Evolutionary conservation across 2,113 vertebrate species (phyloP), one percentile per base, ranked within the genome.

Genomic region (Proterorhinus semilunaris): DNA sequence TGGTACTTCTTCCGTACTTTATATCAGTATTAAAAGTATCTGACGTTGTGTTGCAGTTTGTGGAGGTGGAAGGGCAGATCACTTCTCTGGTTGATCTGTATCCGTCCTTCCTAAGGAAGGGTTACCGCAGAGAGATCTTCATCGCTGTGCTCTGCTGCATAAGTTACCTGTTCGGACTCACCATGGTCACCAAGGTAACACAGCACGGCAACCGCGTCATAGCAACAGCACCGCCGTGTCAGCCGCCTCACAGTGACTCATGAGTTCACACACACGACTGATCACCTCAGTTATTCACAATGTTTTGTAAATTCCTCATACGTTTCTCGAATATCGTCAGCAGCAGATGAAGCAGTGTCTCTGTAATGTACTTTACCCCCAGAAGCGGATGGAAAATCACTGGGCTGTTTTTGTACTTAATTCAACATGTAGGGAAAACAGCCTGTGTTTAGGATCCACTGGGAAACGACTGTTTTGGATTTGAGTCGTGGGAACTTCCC

Each of bases 41-140:
- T 21, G 21, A 21, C 21, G 21, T 21, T 11, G 84, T 54, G 6
- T 69, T 76, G 44, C 86, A 99, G 98, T 99, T 99, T 94, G 97
- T 99, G 90, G 98, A 99, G 94, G 98, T 99, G 93, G 98, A 99
- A 96, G 97, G 98, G 93, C 97, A 99, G 96, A 98, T 99, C 95
- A 99, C 98, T 64, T 98, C 98, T 82, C 92, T 99, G 93, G 98
- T 99, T 91, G 98, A 99, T 94, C 97, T 99, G 93, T 96, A 98
- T 95, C 98, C 98, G 85, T 98, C 97, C 96, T 98, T 99, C 96
- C 96, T 99, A 96, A 94, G 97, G 96, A 98, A 98, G 96, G 98
- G 97, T 94, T 97, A 98, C 93, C 95, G 94, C 91, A 96, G 98
- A 92, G 96, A 99, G 94, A 92, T 97, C 93, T 99, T 99, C 94